These are phyloP conservation scores for Drosophila aldrichi DNA, from an alignment of 2,888 invertebrate species.

Conservation along the genomic window DNA sequence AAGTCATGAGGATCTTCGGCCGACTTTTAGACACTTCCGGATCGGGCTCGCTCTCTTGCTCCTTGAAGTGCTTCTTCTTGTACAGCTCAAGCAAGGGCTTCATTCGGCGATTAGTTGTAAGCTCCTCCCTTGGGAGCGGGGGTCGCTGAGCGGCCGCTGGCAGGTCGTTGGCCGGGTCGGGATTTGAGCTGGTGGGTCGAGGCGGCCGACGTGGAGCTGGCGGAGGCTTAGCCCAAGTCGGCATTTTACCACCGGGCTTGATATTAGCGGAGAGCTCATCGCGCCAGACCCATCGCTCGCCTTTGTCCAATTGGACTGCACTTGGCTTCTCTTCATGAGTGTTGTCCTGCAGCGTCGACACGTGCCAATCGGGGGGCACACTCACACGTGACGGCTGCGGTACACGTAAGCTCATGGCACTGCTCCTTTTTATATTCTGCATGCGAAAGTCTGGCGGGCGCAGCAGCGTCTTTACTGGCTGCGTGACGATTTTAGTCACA, in stretches of 20 bases:
- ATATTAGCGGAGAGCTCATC: not conserved
- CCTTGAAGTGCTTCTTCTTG: conserved; percentile 1
- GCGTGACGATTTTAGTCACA: not conserved
- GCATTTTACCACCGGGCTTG: too few relatives aligned
- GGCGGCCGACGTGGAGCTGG: rapidly evolving
- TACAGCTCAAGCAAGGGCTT: conserved; percentile 9
- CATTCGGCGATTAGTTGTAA: too few relatives aligned
- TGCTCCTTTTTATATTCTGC: not conserved
- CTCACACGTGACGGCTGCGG: conserved; percentile 23
- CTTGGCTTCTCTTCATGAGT: too few relatives aligned
- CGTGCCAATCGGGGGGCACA: rapidly evolving
- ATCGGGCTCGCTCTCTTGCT: not conserved
- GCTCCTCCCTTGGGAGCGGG: not conserved
- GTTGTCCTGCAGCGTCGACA: too few relatives aligned
- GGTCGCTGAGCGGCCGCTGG: not conserved
- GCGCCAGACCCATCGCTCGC: not conserved
- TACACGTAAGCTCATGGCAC: conserved; percentile 1
- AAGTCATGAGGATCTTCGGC: not conserved
- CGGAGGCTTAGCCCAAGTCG: rapidly evolving
- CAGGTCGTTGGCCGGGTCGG: too few relatives aligned
- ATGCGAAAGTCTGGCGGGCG: rapidly evolving
- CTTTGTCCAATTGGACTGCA: not conserved
- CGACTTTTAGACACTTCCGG: not conserved
- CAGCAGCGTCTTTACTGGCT: not conserved
- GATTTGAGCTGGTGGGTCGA: not conserved